These are phyloP conservation scores for Cryptosula pallasiana DNA, from an alignment of 2,888 invertebrate genomes.

Conservation along the genomic window DNA sequence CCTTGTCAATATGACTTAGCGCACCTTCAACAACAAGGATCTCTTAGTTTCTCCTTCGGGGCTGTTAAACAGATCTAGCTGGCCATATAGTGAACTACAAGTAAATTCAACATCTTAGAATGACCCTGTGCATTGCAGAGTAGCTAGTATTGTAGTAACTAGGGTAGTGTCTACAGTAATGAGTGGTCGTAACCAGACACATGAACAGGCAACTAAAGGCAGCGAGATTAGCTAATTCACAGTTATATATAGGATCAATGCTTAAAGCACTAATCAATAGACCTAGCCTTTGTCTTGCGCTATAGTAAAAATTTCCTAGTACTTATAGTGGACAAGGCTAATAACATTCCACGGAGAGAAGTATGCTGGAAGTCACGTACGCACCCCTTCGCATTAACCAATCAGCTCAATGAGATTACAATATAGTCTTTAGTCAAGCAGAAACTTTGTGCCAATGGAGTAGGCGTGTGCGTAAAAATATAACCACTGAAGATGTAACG, in stretches of 20 bases:
- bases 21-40: constrained; percentile 70
- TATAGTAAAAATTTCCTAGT: too few species aligned
- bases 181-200: background rate
- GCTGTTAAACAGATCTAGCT: constrained; percentile 69
- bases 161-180: too few species aligned
- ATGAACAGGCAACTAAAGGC: background rate
- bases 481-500: too few species aligned
- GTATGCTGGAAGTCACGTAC: background rate
- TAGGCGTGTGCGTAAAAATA: too few species aligned
- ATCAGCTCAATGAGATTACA: background rate
- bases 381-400: background rate
- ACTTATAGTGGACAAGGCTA: background rate
- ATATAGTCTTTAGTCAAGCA: too few species aligned
- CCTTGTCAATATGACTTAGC: background rate
- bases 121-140: too few species aligned
- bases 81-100: constrained; percentile 82
- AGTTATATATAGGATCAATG: background rate
- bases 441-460: too few species aligned
- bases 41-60: constrained; percentile 76
- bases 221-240: background rate
- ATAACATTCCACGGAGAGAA: background rate
- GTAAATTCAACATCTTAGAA: constrained; percentile 19
- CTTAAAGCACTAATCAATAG: background rate
- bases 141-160: too few species aligned
- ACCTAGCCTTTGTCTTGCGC: background rate